Evolutionary conservation across 64 coral and sea anemone species (phyloP), one percentile per base, ranked within the genome.

Genomic region (Actinia equina): DNA sequence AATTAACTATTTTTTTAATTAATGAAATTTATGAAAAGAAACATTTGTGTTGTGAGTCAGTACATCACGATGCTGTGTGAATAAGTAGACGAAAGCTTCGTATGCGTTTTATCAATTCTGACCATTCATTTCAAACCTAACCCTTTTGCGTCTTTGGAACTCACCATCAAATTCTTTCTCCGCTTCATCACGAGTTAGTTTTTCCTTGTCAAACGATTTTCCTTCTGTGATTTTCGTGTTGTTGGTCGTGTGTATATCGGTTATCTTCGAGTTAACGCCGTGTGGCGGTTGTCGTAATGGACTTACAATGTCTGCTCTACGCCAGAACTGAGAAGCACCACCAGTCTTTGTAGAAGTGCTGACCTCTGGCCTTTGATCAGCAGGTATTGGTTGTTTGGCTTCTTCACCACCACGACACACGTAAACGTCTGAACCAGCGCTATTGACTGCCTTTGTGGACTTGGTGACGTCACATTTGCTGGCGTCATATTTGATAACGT

Each of bases 331-430:
- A 37, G 30, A 26, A 15, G 4, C 69, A 41, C 7, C 13, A 37
- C 69, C 69, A 41, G 69, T 74, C 11, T 74, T 26, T 74, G 69
- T 15, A 44, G 44, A 1, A 11, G 78, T 81, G 17, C 78, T 81
- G 49, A 81, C 78, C 17, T 81, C 78, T 20, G 78, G 2, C 25
- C 43, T 81, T 81, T 81, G 78, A 37, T 37, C 30, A 52, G 78
- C 78, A 20, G 78, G 78, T 81, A 81, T 81, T 10, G 78, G 78
- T 52, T 81, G 52, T 17, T 81, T 81, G 3, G 78, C 78, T 23
- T 81, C 78, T 81, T 81, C 17, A 49, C 25, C 22, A 25, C 69
- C 69, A 30, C 69, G n/a, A 30, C 25, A 74, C 1, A 16, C 25
- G 12, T 30, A 74, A 10, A 15, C 69, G 10, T 74, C 69, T 41